Evolutionary conservation across 2,113 vertebrate species (phyloP).

Genomic region (Pachyramphus minor): DNA sequence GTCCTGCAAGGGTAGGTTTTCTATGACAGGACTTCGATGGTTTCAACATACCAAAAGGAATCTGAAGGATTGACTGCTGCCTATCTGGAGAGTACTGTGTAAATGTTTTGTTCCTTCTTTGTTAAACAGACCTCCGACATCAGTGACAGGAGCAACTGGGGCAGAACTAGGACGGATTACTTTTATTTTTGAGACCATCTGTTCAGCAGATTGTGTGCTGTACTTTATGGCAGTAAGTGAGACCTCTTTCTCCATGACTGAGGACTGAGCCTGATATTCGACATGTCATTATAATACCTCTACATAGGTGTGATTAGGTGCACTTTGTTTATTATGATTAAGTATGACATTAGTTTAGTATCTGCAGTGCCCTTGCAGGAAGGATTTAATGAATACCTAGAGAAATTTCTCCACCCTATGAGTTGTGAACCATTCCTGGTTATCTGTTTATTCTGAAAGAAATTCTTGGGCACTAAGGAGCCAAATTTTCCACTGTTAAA

Average conservation of each 20-base stretch:
- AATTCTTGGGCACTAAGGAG: background rate
- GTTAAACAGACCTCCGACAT: slow-evolving; percentile 83
- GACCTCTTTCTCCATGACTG: background rate
- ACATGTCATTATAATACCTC: background rate
- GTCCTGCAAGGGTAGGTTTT: background rate
- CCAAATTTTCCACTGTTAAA: background rate
- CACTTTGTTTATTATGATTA: background rate
- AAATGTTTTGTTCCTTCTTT: slow-evolving; percentile 27
- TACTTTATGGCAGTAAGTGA: slow-evolving; percentile 96
- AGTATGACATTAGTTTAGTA: background rate
- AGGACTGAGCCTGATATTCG: background rate
- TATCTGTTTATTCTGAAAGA: background rate
- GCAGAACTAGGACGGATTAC: slow-evolving; percentile 89
- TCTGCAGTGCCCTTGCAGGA: background rate
- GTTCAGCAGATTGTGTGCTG: slow-evolving; percentile 89
- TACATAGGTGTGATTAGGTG: background rate
- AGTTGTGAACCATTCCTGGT: background rate
- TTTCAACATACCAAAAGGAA: background rate
- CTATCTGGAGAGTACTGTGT: background rate
- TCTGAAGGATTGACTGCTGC: background rate
- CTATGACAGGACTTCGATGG: background rate
- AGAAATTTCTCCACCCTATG: background rate
- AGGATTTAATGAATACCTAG: background rate
- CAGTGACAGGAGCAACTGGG: slow-evolving; percentile 80
- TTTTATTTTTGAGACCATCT: slow-evolving; percentile 93